These are phyloP conservation scores for Rhamphomyia laevipes DNA, from an alignment of 2,888 invertebrate genomes.

Conservation along the genomic window DNA sequence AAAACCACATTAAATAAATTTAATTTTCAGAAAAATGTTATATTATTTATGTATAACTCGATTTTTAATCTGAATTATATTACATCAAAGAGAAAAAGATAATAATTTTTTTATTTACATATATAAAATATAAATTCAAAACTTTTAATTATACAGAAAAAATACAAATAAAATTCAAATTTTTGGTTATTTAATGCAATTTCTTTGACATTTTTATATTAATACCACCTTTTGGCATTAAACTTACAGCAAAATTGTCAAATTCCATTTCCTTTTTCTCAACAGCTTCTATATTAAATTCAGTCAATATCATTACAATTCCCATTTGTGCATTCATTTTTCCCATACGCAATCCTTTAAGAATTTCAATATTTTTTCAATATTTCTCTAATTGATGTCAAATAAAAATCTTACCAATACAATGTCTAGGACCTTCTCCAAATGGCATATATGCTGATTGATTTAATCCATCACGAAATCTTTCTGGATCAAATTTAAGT, in stretches of 20 bases:
- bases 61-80: no score
- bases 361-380: not conserved
- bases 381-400: not conserved
- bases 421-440: constrained; percentile 34
- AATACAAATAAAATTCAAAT: no score
- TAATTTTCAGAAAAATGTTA: no score
- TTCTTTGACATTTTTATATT: constrained; percentile 24
- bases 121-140: no score
- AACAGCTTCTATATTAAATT: constrained; percentile 24
- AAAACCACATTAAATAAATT: no score
- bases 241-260: constrained; percentile 21
- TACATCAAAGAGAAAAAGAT: no score
- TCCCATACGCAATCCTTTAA: constrained; percentile 29
- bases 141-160: no score
- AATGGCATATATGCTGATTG: constrained; percentile 30
- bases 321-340: constrained; percentile 29
- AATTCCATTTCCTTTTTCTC: constrained; percentile 25
- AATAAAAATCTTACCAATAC: constrained; percentile 27
- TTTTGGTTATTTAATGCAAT: no score
- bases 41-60: no score
- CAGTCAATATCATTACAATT: constrained; percentile 25
- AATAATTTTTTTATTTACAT: no score
- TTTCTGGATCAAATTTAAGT: constrained; percentile 35
- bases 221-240: constrained; percentile 28
- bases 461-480: constrained; percentile 30